Base-by-base conservation (phyloP, 2,888 invertebrate species). In the Synanthedon tipuliformis region DNA sequence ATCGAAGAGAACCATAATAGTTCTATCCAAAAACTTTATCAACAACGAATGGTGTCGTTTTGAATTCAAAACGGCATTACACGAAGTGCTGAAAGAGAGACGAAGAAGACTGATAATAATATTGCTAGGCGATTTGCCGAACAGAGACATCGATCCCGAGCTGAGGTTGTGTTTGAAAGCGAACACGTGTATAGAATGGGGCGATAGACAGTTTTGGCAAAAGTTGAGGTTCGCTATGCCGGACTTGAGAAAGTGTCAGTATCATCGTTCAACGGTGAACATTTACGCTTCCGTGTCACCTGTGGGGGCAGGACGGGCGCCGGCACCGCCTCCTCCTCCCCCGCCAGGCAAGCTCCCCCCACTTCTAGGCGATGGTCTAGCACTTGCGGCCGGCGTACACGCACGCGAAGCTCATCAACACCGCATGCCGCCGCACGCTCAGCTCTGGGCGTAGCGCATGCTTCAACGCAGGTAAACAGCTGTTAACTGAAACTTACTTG, bases 131-230 rank as follows among this genome's bases (percentile, higher is more conserved):
- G 96, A 97, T 71, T 89, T 97, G 64, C 94, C 95, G 55, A 93
- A 94, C 66, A 90, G 94, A 61, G 95, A 96, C 78, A 91, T 97
- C 58, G 97, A 97, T 82, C 92, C 94, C 61, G 97, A 97, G 81
- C 90, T 98, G 73, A 90, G 95, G 64, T 91, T 95, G 73, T 96
- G 96, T 81, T 89, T 98, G 70, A 93, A 96, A 70, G 94, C 95
- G 57, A 95, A 95, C 86, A 95, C 95, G 66, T 94, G 95, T 78
- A 92, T 98, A 73, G 94, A 95, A 78, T 96, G 95, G 94, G 95
- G 95, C 59, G 97, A 98, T 83, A 93, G 95, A 75, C 92, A 95
- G 74, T 98, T 98, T 89, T 98, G 98, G 98, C 96, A 97, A 75
- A 97, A 98, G 84, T 88, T 98, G 59, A 92, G 94, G 73, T 95